These are phyloP conservation scores for Dorcus hopei DNA, from an alignment of 2,888 invertebrate genomes.

Conservation along the genomic window DNA sequence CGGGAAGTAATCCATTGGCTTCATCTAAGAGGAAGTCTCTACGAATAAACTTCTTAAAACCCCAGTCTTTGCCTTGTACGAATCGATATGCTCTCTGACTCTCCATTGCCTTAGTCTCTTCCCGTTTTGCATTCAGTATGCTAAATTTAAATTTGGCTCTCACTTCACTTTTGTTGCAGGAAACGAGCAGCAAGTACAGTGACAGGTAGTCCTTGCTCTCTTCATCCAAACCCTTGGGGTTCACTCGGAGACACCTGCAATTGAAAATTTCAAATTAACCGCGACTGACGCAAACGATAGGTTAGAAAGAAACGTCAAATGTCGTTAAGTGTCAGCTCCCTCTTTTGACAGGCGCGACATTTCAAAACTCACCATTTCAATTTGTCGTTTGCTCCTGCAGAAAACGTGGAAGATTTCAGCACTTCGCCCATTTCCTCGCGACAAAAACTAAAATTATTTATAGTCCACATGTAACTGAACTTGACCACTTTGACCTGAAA, in stretches of 20 bases:
- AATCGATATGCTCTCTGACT: slow-evolving; percentile 95
- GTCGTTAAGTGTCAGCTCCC: background rate
- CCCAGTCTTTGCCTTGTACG: slow-evolving; percentile 99
- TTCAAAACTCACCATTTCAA: slow-evolving; percentile 80
- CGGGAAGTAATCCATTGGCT: slow-evolving; percentile 96
- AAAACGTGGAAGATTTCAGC: slow-evolving; percentile 98
- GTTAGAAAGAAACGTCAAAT: background rate
- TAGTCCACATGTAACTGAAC: slow-evolving; percentile 99
- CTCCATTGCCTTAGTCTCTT: slow-evolving; percentile 99
- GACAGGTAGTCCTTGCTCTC: slow-evolving; percentile 99
- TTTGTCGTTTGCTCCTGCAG: slow-evolving; percentile 99
- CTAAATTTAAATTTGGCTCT: slow-evolving; percentile 99
- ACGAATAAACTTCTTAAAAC: slow-evolving; percentile 99
- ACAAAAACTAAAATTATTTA: slow-evolving; percentile 99
- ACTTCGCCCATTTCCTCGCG: slow-evolving; percentile 99
- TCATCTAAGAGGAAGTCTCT: slow-evolving; percentile 98
- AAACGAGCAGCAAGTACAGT: slow-evolving; percentile 96
- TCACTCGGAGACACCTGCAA: slow-evolving; percentile 92
- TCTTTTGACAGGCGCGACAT: too few species aligned
- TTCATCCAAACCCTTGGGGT: slow-evolving; percentile 99
- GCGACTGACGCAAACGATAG: background rate
- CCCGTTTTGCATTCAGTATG: slow-evolving; percentile 98
- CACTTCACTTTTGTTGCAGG: slow-evolving; percentile 99
- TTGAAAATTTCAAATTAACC: background rate
- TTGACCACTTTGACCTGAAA: slow-evolving; percentile 98